Evolutionary conservation across 2,888 invertebrate genomes (phyloP), one percentile per base, ranked within the genome.

Genomic region (Tortricodes alternella): DNA sequence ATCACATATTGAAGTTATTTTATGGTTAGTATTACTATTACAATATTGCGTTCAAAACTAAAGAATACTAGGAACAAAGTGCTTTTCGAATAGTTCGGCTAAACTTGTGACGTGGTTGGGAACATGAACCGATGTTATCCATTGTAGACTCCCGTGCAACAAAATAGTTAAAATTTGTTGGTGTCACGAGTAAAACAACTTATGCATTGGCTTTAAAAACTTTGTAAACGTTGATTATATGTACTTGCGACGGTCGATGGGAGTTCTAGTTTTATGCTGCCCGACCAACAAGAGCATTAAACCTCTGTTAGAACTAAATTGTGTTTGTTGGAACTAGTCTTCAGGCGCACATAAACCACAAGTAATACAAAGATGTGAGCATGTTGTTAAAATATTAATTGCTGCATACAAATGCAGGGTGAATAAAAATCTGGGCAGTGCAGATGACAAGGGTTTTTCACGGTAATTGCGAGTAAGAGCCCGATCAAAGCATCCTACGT

Each of bases 11-110:
- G n/a, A n/a, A n/a, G n/a, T n/a, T n/a, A n/a, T n/a, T n/a, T n/a
- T n/a, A 29, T 3, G 11, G 11, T 29, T 11, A n/a, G 11, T n/a
- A n/a, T n/a, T 2, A 29, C n/a, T 29, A 11, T 78, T 67, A 72
- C 65, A 70, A 78, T 83, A 85, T 85, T 83, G 75, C 76, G 75
- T 80, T 80, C 80, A 84, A 76, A 82, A n/a, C n/a, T 76, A 75
- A 71, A 80, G 73, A 73, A 73, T 68, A 67, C 67, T 62, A 57
- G 65, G 61, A 62, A 62, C 55, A 60, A 64, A 81, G 74, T 78
- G 75, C 73, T 73, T 74, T 80, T 71, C 60, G 62, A 74, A 73
- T 72, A 73, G 74, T 80, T 80, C 62, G 59, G 69, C 70, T 71
- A 71, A 76, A 81, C 73, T 81, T 76, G 65, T 60, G 67, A 76